Evolutionary conservation across 2,113 vertebrate genomes (phyloP).

Genomic region (Pelodiscus sinensis): DNA sequence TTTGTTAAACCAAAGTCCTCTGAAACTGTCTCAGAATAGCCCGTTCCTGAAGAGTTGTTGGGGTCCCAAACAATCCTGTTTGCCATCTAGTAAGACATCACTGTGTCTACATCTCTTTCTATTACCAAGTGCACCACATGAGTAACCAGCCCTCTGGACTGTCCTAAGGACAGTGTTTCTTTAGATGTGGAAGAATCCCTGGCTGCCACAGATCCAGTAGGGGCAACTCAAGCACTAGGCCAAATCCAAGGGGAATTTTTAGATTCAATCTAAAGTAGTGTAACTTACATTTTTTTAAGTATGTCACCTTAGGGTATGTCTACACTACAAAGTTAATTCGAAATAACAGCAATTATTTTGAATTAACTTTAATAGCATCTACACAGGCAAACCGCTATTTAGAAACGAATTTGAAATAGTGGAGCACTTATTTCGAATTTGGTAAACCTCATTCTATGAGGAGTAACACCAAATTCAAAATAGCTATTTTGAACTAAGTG

Average conservation of each 20-base stretch:
- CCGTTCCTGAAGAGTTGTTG: not conserved
- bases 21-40: not conserved
- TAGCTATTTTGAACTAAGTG: too few species aligned
- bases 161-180: not conserved
- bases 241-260: not conserved
- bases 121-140: not conserved
- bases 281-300: not conserved
- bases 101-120: not conserved
- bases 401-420: too few species aligned
- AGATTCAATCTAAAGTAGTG: not conserved
- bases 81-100: not conserved
- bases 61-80: not conserved
- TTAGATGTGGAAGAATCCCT: too few species aligned
- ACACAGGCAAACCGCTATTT: too few species aligned
- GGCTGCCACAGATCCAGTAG: not conserved
- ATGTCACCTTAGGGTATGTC: not conserved
- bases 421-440: too few species aligned
- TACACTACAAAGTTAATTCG: too few species aligned
- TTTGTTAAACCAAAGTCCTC: not conserved
- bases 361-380: too few species aligned
- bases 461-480: too few species aligned
- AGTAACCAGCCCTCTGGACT: not conserved
- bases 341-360: too few species aligned
- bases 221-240: not conserved
- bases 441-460: too few species aligned